phyloP scores from a whole-genome alignment of 2,113 vertebrate genomes.

The Martes martes region DNA sequence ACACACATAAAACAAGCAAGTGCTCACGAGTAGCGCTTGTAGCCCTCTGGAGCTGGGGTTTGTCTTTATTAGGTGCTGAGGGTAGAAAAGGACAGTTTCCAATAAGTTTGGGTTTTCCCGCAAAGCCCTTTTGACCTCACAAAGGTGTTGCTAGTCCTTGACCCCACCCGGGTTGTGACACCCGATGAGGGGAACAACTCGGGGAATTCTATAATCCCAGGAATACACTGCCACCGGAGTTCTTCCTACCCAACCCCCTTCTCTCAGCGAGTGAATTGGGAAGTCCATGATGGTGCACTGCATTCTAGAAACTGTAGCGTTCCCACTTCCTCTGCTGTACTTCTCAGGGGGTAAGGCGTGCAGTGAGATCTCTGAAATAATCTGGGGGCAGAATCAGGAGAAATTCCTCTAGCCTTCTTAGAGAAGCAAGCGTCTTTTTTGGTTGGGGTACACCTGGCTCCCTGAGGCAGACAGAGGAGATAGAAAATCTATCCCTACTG shows the following conservation, averaged over 20 bases:
- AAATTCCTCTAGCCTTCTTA: neutral
- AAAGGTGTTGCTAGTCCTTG: neutral
- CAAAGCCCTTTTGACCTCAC: neutral
- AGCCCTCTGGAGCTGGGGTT: neutral
- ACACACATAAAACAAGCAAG: neutral
- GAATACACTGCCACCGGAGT: neutral
- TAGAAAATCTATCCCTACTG: neutral
- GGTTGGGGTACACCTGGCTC: neutral
- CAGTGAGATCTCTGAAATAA: neutral
- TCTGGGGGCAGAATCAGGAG: neutral
- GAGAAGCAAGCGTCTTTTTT: neutral
- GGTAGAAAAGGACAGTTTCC: neutral
- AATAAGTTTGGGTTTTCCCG: neutral
- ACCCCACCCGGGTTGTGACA: neutral
- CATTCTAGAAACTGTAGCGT: neutral
- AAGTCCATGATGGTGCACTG: no score
- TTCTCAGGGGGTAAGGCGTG: neutral
- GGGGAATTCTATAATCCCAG: neutral
- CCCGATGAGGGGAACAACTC: no score
- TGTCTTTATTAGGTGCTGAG: neutral
- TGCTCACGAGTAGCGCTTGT: neutral
- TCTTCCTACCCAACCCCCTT: neutral
- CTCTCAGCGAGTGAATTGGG: fast-evolving
- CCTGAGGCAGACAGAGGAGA: neutral
- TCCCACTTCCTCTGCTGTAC: neutral